Base-by-base conservation (phyloP, 2,797 vertebrate species). In the Schizopygopsis pylzovi region DNA sequence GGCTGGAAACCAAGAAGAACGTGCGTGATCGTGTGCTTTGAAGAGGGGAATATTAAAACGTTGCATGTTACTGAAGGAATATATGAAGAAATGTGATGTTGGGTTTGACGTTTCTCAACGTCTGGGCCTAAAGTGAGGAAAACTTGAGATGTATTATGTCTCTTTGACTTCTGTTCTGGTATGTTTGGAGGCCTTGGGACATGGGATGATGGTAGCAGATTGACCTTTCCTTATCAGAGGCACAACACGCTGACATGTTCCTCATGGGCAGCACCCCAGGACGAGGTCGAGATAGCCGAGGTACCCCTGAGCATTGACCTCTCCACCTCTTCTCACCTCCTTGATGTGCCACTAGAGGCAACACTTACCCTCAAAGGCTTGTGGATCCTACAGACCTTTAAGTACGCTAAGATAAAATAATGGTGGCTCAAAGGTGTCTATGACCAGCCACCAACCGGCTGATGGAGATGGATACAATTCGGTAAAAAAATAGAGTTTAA, bases 191-290 rank as follows among this genome's bases (percentile, higher is more conserved):
- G 92, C 95, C 95, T 90, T 86, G 82, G 92, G 94, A 92, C 90
- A 90, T 91, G 88, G 88, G 87, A 92, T 91, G 92, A 93, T 90
- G 88, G 80, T 90, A 90, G 92, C 88, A 82, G 87, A 28, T 88
- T 93, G 92, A 93, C 93, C 93, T 94, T 92, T 92, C 92, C 95
- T 96, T 96, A 97, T 96, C 91, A 90, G 88, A 87, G 81, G 89
- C 83, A 89, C 92, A 93, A 84, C 94, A 94, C 89, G 92, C 91
- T 94, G 93, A 94, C 92, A 83, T 91, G 89, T 92, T 93, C 92
- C 90, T 90, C 86, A n/a, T 83, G 91, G 90, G 88, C 92, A 92
- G 90, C 93, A 93, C 94, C 95, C 89, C 73, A 79, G 83, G 90
- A 93, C 93, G 91, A 95, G 94, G 95, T 93, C 88, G 92, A 92